A percentile compares a stretch with the other conserved stretches of the same genome.
phyloP scores from a whole-genome alignment of 1,140 invertebrate genomes.

The Drosophila setifemur region DNA sequence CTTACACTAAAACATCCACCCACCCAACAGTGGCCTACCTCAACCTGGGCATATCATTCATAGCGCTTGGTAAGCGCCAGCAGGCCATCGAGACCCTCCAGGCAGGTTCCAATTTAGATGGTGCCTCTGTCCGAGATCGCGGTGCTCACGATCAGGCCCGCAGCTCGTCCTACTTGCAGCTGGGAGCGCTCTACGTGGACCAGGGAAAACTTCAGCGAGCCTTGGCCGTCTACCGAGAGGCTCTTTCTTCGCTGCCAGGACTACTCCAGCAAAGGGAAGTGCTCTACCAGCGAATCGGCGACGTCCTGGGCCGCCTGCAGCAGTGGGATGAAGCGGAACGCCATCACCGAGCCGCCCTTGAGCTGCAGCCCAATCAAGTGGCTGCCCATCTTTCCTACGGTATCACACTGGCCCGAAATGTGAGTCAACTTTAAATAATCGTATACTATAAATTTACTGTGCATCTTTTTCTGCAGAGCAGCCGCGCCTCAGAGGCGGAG shows the following conservation, averaged over 20 bases:
- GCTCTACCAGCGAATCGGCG: conserved; percentile 84
- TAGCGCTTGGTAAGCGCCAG: conserved; percentile 90
- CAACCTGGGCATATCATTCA: conserved; percentile 94
- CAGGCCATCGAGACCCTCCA: conserved; percentile 93
- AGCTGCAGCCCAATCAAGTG: conserved; percentile 92
- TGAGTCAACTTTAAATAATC: conserved; percentile 85
- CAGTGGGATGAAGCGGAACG: conserved; percentile 91
- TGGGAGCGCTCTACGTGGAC: conserved; percentile 94
- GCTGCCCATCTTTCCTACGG: conserved; percentile 95
- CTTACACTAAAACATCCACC: neutral
- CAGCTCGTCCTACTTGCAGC: conserved; percentile 94
- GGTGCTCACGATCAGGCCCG: conserved; percentile 94
- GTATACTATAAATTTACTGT: neutral
- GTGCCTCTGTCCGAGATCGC: conserved; percentile 93
- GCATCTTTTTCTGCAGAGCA: conserved; percentile 85
- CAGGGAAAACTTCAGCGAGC: conserved; percentile 92
- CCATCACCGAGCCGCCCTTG: conserved; percentile 91
- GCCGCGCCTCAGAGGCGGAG: conserved; percentile 92
- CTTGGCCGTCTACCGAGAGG: conserved; percentile 94
- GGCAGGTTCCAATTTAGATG: conserved; percentile 92
- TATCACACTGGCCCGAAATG: conserved; percentile 94
- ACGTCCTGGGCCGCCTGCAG: conserved; percentile 91
- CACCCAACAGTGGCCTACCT: conserved; percentile 93
- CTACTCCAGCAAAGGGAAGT: conserved; percentile 90
- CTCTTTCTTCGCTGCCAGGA: conserved; percentile 90